These are phyloP conservation scores for Motacilla tschutschensis DNA, from an alignment of 2,113 vertebrate species.

Conservation along the genomic window DNA sequence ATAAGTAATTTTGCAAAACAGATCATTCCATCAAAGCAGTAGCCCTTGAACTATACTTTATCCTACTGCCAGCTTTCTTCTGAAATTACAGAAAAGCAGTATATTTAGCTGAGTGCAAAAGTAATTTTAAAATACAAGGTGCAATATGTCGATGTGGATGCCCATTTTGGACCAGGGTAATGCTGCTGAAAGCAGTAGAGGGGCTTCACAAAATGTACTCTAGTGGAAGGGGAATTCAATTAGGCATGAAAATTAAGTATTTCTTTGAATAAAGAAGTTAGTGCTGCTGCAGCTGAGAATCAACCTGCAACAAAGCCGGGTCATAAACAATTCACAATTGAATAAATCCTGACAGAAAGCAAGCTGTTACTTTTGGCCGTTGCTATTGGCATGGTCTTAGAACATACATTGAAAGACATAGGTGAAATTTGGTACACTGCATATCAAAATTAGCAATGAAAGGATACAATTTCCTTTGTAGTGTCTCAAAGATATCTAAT, in stretches of 20 bases:
- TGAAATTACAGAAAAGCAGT: not conserved
- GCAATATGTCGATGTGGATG: not conserved
- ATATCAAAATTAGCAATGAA: constrained; percentile 12
- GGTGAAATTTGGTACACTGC: not conserved
- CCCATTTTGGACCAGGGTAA: not conserved
- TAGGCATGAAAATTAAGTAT: not conserved
- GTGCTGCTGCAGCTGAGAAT: not conserved
- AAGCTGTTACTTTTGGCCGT: not conserved
- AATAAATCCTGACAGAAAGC: not conserved
- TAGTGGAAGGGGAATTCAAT: not conserved
- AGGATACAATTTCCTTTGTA: constrained; percentile 1
- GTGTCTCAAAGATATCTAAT: not conserved
- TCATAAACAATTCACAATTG: not conserved
- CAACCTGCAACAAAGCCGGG: not conserved
- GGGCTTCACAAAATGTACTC: not conserved
- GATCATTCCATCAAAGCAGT: not conserved
- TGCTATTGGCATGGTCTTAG: not conserved
- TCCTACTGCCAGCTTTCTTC: not conserved
- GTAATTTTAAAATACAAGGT: not conserved
- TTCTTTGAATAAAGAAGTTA: not conserved
- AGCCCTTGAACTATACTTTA: not conserved
- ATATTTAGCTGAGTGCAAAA: not conserved
- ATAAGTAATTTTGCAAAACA: not conserved
- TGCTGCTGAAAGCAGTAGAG: not conserved
- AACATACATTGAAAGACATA: not conserved